phyloP scores from a whole-genome alignment of 2,888 invertebrate species.

The Megastigmus dorsalis region DNA sequence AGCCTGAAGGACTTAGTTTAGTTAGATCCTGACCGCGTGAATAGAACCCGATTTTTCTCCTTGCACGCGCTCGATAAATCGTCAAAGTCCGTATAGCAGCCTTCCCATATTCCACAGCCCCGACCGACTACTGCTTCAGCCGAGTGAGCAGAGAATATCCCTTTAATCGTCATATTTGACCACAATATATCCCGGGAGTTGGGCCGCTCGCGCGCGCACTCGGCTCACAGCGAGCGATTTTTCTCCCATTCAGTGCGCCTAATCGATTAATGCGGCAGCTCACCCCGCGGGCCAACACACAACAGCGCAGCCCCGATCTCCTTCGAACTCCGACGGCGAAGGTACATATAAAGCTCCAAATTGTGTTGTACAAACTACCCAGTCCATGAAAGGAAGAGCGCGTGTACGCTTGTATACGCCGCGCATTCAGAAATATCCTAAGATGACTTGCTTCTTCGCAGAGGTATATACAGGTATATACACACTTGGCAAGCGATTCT shows the following conservation, averaged over 20 bases:
- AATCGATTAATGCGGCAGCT: slow-evolving; percentile 66
- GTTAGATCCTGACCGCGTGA: too few species aligned
- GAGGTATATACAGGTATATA: too few species aligned
- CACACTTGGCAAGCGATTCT: too few species aligned
- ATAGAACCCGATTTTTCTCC: too few species aligned
- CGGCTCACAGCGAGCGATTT: slow-evolving; percentile 59
- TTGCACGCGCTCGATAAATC: slow-evolving; percentile 13
- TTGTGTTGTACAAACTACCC: slow-evolving; percentile 61
- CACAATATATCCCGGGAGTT: slow-evolving; percentile 14
- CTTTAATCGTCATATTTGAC: slow-evolving; percentile 21
- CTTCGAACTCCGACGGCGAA: neutral
- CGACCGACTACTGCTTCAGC: too few species aligned
- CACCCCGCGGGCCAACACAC: slow-evolving; percentile 38
- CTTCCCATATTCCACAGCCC: slow-evolving; percentile 18
- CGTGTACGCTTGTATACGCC: too few species aligned
- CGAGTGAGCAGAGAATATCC: too few species aligned
- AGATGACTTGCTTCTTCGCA: too few species aligned
- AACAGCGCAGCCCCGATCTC: slow-evolving; percentile 55
- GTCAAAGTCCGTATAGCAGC: slow-evolving; percentile 5
- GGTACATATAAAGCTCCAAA: slow-evolving; percentile 39
- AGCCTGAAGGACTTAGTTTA: too few species aligned
- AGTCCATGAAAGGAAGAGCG: too few species aligned
- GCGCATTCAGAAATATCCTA: too few species aligned
- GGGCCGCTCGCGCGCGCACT: neutral
- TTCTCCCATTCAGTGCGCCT: slow-evolving; percentile 62